Base-by-base conservation (phyloP, 2,113 vertebrate species). In the Oncorhynchus keta region DNA sequence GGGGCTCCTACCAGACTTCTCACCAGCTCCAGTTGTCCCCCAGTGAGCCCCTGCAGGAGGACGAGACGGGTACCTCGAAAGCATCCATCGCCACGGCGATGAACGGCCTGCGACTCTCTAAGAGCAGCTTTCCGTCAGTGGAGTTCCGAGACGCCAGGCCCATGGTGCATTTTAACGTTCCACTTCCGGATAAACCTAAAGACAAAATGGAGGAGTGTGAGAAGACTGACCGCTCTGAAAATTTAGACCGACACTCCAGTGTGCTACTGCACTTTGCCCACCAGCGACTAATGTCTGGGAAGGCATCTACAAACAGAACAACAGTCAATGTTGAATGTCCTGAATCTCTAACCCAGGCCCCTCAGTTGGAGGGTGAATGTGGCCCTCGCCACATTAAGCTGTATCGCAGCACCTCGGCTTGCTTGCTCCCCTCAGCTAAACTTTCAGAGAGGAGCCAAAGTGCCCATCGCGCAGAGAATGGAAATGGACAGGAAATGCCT, bases 111-210 rank as follows among this genome's bases (percentile, higher is more conserved):
- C 91, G 93, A 32, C 88, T 96, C 22, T 94, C 94, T 68, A 97
- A 94, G 89, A 88, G 88, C 59, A 68, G 74, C 82, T 90, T 85
- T 65, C 67, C 87, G 73, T 61, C 89, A 0, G 85, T 86, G 0
- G 95, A 96, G 75, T 90, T 85, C 30, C 93, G 94, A 88, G 96
- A 94, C 74, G 72, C 93, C 66, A 93, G 92, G 75, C 94, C 95
- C 0, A 89, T 90, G 77, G 93, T 97, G 78, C 86, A 93, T 74
- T 86, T 90, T 74, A 95, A 92, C 83, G 81, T 91, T 75, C 92
- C 92, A 0, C 68, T 91, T 30, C 91, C 86, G 75, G 94, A 93
- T 80, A 91, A 92, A 88, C 90, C 77, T 77, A 76, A 82, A 61
- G 68, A 68, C 55, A 78, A 79, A 78, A 76, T 51, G 65, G 83